Conservation (phyloP, 2,888 invertebrate genomes). For the Malacosoma neustria region DNA sequence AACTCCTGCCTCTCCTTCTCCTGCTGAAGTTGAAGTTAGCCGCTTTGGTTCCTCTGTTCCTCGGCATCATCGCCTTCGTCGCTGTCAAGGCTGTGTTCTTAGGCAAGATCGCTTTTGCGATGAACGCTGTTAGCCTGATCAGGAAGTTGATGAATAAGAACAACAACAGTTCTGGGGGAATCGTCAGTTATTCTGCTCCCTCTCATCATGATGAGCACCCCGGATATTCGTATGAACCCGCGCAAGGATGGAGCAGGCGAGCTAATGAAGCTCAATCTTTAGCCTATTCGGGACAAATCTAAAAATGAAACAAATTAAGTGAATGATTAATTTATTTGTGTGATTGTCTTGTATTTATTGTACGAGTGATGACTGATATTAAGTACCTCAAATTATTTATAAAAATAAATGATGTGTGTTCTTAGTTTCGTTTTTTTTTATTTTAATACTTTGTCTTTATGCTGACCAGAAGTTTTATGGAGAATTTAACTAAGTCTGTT, state of each 20-base stretch:
- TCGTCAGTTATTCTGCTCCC: conserved; percentile 79
- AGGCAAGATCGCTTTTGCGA: conserved; percentile 88
- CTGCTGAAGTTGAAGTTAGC: conserved; percentile 86
- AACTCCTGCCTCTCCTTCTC: conserved; percentile 82
- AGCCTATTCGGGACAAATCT: conserved; percentile 75
- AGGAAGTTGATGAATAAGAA: conserved; percentile 81
- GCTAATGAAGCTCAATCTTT: conserved; percentile 79
- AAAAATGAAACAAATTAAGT: conserved; percentile 31
- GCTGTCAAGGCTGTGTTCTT: conserved; percentile 90
- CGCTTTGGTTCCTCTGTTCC: conserved; percentile 83
- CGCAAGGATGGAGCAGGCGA: conserved; percentile 79
- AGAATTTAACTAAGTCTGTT: too few species aligned
- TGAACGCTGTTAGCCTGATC: conserved; percentile 79
- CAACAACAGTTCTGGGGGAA: conserved; percentile 31
- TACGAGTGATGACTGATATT: conserved; percentile 33
- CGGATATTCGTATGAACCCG: conserved; percentile 67
- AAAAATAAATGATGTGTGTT: conserved; percentile 27
- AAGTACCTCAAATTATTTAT: conserved; percentile 54
- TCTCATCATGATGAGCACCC: conserved; percentile 76
- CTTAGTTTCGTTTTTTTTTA: too few species aligned
- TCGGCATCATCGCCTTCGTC: conserved; percentile 82
- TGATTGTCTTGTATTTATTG: conserved; percentile 24
- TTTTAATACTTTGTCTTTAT: too few species aligned
- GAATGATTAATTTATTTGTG: conserved; percentile 26
- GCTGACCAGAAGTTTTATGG: too few species aligned